Conservation (phyloP, 2,888 invertebrate genomes). For the Drosophila algonquin region DNA sequence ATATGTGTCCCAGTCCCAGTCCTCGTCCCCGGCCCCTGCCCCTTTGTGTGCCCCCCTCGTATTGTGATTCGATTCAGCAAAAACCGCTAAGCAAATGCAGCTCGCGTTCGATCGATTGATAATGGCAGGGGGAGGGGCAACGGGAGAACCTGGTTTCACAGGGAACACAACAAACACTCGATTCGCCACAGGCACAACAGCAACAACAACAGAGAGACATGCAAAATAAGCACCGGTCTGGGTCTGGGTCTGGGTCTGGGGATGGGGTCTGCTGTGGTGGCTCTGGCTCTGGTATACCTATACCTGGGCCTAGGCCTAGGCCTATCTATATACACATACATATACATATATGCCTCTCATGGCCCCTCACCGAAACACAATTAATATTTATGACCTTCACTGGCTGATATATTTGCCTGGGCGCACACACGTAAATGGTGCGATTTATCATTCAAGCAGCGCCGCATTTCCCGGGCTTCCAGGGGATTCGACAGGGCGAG, state of each 20-base stretch:
- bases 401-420: conserved; percentile 77
- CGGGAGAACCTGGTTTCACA: conserved; percentile 9
- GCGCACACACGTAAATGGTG: conserved; percentile 76
- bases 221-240: conserved; percentile 66
- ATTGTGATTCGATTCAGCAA: conserved; percentile 40
- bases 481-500: background rate
- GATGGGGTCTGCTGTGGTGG: conserved; percentile 19
- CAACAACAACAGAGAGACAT: conserved; percentile 45
- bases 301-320: background rate
- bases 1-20: conserved; percentile 27
- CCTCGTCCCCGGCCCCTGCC: background rate
- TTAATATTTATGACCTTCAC: conserved; percentile 79
- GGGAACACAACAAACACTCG: conserved; percentile 31
- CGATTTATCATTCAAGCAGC: conserved; percentile 69
- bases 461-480: conserved; percentile 5
- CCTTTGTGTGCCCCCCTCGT: background rate
- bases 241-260: too few relatives aligned
- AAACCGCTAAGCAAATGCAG: conserved; percentile 73
- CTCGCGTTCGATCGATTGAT: conserved; percentile 78
- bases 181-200: conserved; percentile 54
- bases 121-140: conserved; percentile 56
- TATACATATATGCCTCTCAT: conserved; percentile 1
- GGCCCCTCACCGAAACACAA: conserved; percentile 62
- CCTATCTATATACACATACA: background rate
- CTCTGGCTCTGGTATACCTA: background rate